These are phyloP conservation scores for Aspidapion aeneum DNA, from an alignment of 2,888 invertebrate genomes.

Conservation along the genomic window DNA sequence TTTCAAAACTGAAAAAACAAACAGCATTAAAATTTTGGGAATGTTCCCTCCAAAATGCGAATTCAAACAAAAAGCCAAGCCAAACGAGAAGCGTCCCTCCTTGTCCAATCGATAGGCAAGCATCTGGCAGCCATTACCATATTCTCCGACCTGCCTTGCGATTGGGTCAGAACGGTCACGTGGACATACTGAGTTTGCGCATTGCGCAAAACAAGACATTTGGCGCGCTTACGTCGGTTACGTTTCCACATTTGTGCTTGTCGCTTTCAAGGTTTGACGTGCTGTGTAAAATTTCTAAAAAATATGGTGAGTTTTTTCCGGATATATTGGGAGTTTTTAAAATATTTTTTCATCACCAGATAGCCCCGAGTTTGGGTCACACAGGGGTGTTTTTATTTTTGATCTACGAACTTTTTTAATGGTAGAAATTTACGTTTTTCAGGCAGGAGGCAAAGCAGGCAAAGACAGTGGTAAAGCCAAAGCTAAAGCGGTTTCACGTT, in stretches of 20 bases:
- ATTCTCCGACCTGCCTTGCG: constrained; percentile 17
- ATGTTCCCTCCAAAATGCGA: constrained; percentile 24
- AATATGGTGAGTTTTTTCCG: constrained; percentile 47
- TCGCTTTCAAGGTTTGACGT: constrained; percentile 32
- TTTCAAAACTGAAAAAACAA: too few species aligned
- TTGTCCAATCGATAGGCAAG: constrained; percentile 37
- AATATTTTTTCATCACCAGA: constrained; percentile 11
- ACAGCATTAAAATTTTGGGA: too few species aligned
- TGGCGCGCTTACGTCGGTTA: constrained; percentile 38
- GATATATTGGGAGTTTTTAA: constrained; percentile 14
- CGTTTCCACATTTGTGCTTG: constrained; percentile 35
- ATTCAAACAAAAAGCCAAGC: constrained; percentile 28
- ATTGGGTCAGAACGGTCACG: constrained; percentile 45
- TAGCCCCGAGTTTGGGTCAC: not conserved
- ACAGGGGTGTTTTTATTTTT: not conserved
- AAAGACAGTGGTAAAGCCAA: constrained; percentile 99
- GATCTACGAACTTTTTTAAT: not conserved
- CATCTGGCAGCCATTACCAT: too few species aligned
- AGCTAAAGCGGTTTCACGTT: constrained; percentile 98
- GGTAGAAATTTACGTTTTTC: constrained; percentile 50
- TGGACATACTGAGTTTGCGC: constrained; percentile 32
- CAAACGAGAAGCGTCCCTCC: constrained; percentile 32
- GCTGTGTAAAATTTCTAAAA: constrained; percentile 18
- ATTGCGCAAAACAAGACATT: constrained; percentile 32
- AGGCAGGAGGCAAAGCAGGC: constrained; percentile 99